A percentile compares a stretch with the other conserved stretches of the same genome.
Conservation (phyloP, 30 jellyfish, hydroid and myxozoan genomes). For the Aurelia sp. region DNA sequence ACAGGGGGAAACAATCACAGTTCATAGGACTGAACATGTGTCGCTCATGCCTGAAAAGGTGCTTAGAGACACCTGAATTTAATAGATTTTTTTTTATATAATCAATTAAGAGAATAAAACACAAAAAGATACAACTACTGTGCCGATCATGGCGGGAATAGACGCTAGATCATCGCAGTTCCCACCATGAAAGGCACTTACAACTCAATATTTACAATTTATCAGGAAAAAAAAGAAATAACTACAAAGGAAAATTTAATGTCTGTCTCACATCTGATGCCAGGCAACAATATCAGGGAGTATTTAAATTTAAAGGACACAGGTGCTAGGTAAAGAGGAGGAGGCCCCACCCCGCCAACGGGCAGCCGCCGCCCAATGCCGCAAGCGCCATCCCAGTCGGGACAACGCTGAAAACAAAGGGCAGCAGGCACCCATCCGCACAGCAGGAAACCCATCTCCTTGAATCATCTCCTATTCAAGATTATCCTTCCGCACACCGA, state of each 20-base stretch:
- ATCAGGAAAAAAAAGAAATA: not conserved
- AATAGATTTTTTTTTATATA: not conserved
- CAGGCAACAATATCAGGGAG: slow-evolving; percentile 19
- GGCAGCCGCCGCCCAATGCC: not conserved
- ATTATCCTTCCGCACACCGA: too few species aligned
- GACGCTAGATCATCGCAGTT: not conserved
- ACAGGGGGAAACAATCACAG: too few species aligned
- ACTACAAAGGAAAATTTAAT: not conserved
- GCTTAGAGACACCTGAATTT: too few species aligned
- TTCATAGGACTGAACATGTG: too few species aligned
- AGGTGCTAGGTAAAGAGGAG: slow-evolving; percentile 8
- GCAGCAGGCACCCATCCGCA: slow-evolving; percentile 4
- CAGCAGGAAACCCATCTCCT: not conserved
- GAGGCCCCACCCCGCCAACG: not conserved
- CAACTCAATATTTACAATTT: slow-evolving; percentile 5
- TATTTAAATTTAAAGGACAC: not conserved
- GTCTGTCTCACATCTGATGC: slow-evolving; percentile 20
- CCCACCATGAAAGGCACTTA: slow-evolving; percentile 14
- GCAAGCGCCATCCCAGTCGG: not conserved
- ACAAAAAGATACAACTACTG: not conserved
- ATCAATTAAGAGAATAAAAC: not conserved
- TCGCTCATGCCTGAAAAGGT: too few species aligned
- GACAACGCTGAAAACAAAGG: not conserved
- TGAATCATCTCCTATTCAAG: too few species aligned
- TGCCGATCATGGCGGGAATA: not conserved